Evolutionary conservation across 2,888 invertebrate species (phyloP).

Genomic region (Smittia aterrima): DNA sequence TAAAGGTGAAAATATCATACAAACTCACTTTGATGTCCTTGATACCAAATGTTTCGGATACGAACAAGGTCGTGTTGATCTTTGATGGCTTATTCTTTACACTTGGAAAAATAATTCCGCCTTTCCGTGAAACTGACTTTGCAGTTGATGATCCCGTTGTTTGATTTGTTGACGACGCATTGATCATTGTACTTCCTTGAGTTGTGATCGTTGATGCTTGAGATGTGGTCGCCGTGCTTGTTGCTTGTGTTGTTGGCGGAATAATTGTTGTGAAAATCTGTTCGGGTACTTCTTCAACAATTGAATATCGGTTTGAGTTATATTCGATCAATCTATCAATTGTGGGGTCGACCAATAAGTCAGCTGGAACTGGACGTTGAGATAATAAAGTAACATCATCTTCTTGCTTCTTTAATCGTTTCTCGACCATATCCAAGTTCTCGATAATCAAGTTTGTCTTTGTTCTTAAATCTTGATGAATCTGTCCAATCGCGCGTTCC

Average conservation of each 20-base stretch:
- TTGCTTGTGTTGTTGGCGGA: slow-evolving; percentile 46
- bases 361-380: slow-evolving; percentile 72
- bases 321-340: slow-evolving; percentile 77
- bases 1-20: neutral
- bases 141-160: slow-evolving; percentile 46
- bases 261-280: slow-evolving; percentile 43
- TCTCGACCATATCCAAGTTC: slow-evolving; percentile 83
- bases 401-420: slow-evolving; percentile 78
- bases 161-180: slow-evolving; percentile 44
- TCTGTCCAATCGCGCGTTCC: slow-evolving; percentile 81
- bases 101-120: slow-evolving; percentile 86
- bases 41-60: slow-evolving; percentile 71
- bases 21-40: slow-evolving; percentile 79
- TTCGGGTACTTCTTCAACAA: slow-evolving; percentile 52
- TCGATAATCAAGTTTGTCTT: slow-evolving; percentile 86
- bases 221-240: slow-evolving; percentile 46
- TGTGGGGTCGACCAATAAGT: slow-evolving; percentile 71
- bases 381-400: slow-evolving; percentile 77
- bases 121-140: slow-evolving; percentile 62
- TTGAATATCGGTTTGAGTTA: slow-evolving; percentile 61
- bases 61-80: slow-evolving; percentile 74
- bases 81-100: slow-evolving; percentile 86
- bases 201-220: slow-evolving; percentile 43
- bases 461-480: slow-evolving; percentile 74
- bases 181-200: slow-evolving; percentile 44